These are phyloP conservation scores for Jacana jacana DNA, from an alignment of 2,113 vertebrate genomes.

Conservation along the genomic window DNA sequence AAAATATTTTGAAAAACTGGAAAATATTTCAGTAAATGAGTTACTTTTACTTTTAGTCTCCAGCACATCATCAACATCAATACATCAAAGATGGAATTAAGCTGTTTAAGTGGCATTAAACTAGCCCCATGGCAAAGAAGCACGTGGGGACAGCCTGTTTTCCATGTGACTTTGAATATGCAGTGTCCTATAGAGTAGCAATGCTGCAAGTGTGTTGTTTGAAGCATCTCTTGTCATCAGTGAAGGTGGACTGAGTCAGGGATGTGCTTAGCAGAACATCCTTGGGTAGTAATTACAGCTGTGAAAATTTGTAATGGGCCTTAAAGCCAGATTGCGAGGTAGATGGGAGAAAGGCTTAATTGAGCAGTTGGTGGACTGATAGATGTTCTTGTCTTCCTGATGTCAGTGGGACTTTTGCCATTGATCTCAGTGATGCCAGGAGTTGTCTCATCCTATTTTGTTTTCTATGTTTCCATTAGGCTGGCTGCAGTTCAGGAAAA, in stretches of 20 bases:
- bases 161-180: background rate
- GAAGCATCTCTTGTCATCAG: background rate
- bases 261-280: background rate
- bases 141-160: background rate
- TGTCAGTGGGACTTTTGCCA: background rate
- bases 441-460: background rate
- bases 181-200: background rate
- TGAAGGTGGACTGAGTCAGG: background rate
- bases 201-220: background rate
- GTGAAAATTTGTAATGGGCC: background rate
- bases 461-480: constrained; percentile 1
- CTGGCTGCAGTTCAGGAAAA: background rate
- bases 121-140: background rate
- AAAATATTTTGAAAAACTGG: background rate
- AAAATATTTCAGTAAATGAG: background rate
- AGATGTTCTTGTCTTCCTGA: background rate
- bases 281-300: background rate
- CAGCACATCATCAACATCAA: background rate
- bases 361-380: background rate
- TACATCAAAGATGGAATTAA: background rate
- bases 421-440: background rate
- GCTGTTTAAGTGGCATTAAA: background rate
- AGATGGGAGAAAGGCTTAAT: background rate
- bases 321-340: background rate
- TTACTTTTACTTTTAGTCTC: background rate